Evolutionary conservation across 2,797 vertebrate genomes (phyloP).

Genomic region (Tamandua tetradactyla): DNA sequence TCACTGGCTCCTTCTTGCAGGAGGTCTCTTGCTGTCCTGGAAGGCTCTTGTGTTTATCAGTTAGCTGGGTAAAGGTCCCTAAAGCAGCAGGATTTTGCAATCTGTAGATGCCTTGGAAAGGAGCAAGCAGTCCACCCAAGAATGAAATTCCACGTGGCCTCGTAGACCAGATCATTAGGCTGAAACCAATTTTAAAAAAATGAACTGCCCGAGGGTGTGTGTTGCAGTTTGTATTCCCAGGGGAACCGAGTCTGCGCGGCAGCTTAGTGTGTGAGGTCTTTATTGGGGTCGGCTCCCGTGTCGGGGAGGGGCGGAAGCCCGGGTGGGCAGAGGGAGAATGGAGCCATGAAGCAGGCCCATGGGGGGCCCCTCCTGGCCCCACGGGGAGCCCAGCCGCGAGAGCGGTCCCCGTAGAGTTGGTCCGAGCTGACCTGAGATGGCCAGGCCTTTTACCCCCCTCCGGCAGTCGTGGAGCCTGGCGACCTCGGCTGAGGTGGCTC

Average conservation of each 20-base stretch:
- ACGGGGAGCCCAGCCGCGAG: not conserved
- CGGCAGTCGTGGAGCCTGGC: fast-evolving
- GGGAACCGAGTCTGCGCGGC: not conserved
- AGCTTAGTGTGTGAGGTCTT: not conserved
- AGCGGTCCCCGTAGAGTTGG: not conserved
- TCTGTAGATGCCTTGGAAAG: not conserved
- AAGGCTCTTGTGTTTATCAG: not conserved
- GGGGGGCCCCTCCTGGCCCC: not conserved
- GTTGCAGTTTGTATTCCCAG: not conserved
- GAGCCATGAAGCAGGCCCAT: not conserved
- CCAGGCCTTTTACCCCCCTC: not conserved
- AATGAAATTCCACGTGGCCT: not conserved
- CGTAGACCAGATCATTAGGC: not conserved
- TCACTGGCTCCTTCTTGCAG: not conserved
- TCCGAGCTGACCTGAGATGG: not conserved
- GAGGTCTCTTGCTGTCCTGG: too few relatives aligned
- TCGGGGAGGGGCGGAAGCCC: not conserved
- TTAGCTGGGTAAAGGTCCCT: not conserved
- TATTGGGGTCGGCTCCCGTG: not conserved
- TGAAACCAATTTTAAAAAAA: not conserved
- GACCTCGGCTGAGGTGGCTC: not conserved
- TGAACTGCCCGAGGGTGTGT: not conserved
- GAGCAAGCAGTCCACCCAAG: not conserved
- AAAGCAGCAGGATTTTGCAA: not conserved
- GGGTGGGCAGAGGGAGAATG: not conserved